phyloP scores from a whole-genome alignment of 2,113 vertebrate genomes.

The Ictalurus punctatus region DNA sequence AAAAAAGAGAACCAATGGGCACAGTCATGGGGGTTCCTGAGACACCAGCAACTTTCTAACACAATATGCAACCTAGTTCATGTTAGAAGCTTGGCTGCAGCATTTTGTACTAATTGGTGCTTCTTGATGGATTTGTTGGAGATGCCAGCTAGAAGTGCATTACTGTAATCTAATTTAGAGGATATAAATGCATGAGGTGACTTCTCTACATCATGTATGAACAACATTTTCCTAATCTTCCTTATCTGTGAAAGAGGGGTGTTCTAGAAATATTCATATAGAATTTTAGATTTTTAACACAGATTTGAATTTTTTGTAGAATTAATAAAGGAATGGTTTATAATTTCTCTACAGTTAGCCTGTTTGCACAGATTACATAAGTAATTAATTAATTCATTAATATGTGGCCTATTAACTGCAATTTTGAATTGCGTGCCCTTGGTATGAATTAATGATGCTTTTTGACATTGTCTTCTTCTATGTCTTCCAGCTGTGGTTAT shows the following conservation, averaged over 20 bases:
- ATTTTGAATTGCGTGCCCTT: background rate
- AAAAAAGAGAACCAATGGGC: background rate
- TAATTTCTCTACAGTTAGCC: background rate
- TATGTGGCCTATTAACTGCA: background rate
- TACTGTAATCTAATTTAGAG: slow-evolving; percentile 6
- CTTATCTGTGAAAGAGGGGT: background rate
- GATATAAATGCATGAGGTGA: slow-evolving; percentile 1
- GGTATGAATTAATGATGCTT: background rate
- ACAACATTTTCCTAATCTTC: background rate
- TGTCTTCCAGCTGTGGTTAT: background rate
- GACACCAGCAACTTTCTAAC: background rate
- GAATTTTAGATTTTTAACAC: background rate
- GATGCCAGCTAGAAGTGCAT: slow-evolving; percentile 6
- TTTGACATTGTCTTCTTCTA: background rate
- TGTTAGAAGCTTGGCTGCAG: background rate
- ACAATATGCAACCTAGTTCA: background rate
- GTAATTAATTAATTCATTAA: no score
- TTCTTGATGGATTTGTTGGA: background rate
- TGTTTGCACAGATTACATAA: background rate
- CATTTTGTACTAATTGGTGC: background rate
- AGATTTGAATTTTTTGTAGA: background rate
- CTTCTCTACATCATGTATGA: background rate
- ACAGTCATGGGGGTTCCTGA: background rate
- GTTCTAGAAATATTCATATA: background rate
- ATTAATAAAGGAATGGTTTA: background rate